phyloP scores from a whole-genome alignment of 2,797 vertebrate species.

The Danionella dracula region DNA sequence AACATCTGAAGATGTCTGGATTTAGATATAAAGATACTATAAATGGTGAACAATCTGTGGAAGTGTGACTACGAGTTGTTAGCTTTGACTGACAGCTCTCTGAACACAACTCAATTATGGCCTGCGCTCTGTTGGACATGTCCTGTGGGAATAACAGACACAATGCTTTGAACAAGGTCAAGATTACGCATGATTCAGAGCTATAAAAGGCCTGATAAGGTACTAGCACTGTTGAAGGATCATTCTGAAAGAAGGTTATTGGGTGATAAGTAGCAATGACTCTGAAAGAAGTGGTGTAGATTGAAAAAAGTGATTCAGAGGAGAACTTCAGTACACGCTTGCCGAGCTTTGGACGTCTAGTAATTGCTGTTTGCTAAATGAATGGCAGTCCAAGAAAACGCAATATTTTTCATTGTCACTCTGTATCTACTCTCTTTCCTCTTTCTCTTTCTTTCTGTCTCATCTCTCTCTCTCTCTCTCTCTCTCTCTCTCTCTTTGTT shows the following conservation, averaged over 20 bases:
- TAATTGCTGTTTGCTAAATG: slow-evolving; percentile 9
- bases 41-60: neutral
- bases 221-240: slow-evolving; percentile 10
- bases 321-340: neutral
- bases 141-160: neutral
- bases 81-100: slow-evolving; percentile 34
- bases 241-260: slow-evolving; percentile 10
- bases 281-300: slow-evolving; percentile 2
- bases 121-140: neutral
- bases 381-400: neutral
- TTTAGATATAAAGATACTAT: too few relatives aligned
- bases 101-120: slow-evolving; percentile 37
- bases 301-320: slow-evolving; percentile 17
- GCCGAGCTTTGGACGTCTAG: neutral
- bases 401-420: slow-evolving; percentile 9
- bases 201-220: neutral
- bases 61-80: neutral
- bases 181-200: slow-evolving; percentile 10
- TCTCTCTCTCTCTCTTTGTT: neutral
- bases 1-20: too few relatives aligned
- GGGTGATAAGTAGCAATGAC: slow-evolving; percentile 19
- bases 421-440: neutral
- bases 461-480: neutral
- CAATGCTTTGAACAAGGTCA: slow-evolving; percentile 15
- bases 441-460: neutral